These are phyloP conservation scores for Stegodyphus mimosarum DNA, from an alignment of 1,140 invertebrate genomes.

Conservation along the genomic window DNA sequence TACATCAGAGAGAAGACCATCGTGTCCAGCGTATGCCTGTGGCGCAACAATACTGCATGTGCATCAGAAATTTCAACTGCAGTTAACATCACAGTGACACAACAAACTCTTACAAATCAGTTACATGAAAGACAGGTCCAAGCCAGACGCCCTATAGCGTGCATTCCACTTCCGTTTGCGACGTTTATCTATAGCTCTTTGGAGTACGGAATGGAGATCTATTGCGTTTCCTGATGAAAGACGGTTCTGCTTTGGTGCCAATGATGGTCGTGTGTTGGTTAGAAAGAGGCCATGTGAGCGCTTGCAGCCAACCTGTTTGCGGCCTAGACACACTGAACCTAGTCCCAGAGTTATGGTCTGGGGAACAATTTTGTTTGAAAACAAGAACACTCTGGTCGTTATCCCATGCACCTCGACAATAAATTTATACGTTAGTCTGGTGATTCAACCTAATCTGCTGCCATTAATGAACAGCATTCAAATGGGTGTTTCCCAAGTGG, in stretches of 20 bases:
- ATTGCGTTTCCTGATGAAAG: slow-evolving; percentile 11
- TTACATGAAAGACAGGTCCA: slow-evolving; percentile 3
- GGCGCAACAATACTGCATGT: slow-evolving; percentile 14
- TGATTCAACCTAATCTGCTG: too few relatives aligned
- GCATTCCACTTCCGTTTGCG: neutral
- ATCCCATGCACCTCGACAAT: neutral
- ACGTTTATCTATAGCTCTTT: slow-evolving; percentile 13
- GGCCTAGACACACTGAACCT: slow-evolving; percentile 1
- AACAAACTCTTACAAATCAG: slow-evolving; percentile 21
- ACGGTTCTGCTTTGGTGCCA: neutral
- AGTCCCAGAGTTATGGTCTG: neutral
- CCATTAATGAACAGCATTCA: too few relatives aligned
- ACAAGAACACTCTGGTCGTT: too few relatives aligned
- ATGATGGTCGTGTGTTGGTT: slow-evolving; percentile 7
- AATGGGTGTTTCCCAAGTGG: too few relatives aligned
- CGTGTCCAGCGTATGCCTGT: slow-evolving; percentile 9
- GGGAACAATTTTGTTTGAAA: too few relatives aligned
- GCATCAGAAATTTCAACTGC: slow-evolving; percentile 20
- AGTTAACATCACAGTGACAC: slow-evolving; percentile 24
- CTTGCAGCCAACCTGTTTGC: slow-evolving; percentile 4
- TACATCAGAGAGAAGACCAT: slow-evolving; percentile 11
- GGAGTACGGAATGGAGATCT: slow-evolving; percentile 14
- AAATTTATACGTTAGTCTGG: slow-evolving; percentile 11
- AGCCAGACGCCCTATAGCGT: slow-evolving; percentile 21
- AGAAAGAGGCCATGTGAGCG: slow-evolving; percentile 10